A percentile compares a stretch with the other conserved stretches of the same genome.
phyloP scores from a whole-genome alignment of 1,140 invertebrate species.

The Belonocnema kinseyi region DNA sequence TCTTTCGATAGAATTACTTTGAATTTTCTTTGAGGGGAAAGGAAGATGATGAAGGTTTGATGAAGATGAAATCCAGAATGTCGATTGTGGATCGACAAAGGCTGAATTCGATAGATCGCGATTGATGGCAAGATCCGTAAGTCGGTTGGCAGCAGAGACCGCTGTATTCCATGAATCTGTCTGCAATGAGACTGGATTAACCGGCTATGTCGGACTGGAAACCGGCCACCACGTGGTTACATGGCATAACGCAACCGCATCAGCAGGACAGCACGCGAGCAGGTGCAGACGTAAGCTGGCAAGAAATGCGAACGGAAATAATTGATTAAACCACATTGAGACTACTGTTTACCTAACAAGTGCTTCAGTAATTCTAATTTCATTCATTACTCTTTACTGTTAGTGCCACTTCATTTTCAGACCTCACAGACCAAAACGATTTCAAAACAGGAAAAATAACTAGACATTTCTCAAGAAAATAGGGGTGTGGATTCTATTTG shows the following conservation, averaged over 20 bases:
- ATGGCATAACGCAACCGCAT: constrained; percentile 30
- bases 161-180: constrained; percentile 37
- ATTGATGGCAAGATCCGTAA: constrained; percentile 31
- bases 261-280: neutral
- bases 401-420: neutral
- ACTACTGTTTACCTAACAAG: constrained; percentile 24
- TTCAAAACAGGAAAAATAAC: no score
- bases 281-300: constrained; percentile 10
- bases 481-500: no score
- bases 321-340: constrained; percentile 24
- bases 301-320: constrained; percentile 31
- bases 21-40: neutral
- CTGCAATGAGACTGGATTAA: constrained; percentile 38
- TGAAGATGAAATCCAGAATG: neutral
- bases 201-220: constrained; percentile 32
- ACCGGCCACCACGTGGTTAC: constrained; percentile 34
- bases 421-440: no score
- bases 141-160: constrained; percentile 33
- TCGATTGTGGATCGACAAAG: constrained; percentile 18
- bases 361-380: constrained; percentile 1
- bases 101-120: constrained; percentile 15
- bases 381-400: neutral
- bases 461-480: neutral
- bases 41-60: neutral
- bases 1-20: no score